Base-by-base conservation (phyloP, 2,888 invertebrate species). In the Epistrophella euchroma region DNA sequence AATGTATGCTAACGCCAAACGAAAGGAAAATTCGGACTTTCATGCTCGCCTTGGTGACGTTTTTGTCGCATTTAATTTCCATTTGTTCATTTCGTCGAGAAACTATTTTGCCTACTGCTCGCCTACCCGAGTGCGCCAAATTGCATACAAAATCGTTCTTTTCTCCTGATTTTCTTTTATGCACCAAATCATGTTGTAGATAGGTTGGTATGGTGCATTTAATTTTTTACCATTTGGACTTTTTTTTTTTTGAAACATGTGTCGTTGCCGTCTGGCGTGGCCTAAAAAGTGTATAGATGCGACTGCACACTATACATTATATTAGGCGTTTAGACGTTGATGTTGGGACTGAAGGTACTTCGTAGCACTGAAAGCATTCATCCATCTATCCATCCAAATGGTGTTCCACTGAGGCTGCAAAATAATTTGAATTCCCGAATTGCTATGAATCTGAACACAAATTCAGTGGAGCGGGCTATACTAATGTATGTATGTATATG, bases 341-440 rank as follows among this genome's bases (percentile, higher is more conserved):
- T 47, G 56, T 40, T 62, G 79, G 15, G 70, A 72, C 75, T 35
- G n/a, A 40, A 66, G 45, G 28, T 80, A 80, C 80, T 80, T 71
- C 43, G 28, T 25, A n/a, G 43, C 62, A 40, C 19, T 47, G 66
- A 32, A 47, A 45, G 47, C 32, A 66, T 62, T 50, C 28, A 79
- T 58, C 37, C 73, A 73, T 50, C 60, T 25, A 62, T 62, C 52
- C 45, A 78, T 76, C 35, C 56, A 56, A 68, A 64, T 62, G n/a
- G 68, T 62, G 40, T 64, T 64, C 45, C 75, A 56, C 50, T 50
- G 58, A 32, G 66, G 50, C 75, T 80, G 84, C 84, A 75, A 37
- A 75, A 84, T 84, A 75, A 75, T 80, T 84, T 84, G 58, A 80
- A 84, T 80, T 80, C 84, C 84, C 58, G 43, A 84, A 84, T 58